Evolutionary conservation across 2,888 invertebrate genomes (phyloP), one percentile per base, ranked within the genome.

Genomic region (Sphaeridia pumilis): DNA sequence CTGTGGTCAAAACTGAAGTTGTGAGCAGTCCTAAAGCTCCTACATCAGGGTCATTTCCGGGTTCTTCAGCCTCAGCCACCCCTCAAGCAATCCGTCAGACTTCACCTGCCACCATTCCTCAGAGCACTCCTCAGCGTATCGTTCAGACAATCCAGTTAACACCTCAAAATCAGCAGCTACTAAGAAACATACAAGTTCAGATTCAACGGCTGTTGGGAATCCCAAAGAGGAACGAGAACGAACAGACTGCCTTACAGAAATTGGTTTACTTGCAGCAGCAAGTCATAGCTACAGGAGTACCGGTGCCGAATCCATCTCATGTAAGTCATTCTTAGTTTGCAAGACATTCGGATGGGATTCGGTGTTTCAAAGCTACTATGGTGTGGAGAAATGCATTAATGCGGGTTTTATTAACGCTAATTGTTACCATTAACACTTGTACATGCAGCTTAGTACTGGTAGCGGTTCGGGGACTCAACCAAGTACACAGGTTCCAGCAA

Each of bases 141-240:
- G 79, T 83, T 49, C 83, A 82, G 67, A 82, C 82, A 10, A 83
- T 84, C 60, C 83, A 83, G 65, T 69, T 84, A 46, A 82, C 82
- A 17, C 79, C 81, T 12, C 82, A 83, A 65, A 83, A 83, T 66
- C 83, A 84, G 67, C 79, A 79, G 67, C 72, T 79, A 5, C 51
- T 65, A 20, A 54, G 63, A 12, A 61, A 63, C 49, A 65, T 65
- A 43, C 65, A 65, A 53, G 38, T 55, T 24, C 65, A 65, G 54
- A 63, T 65, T 44, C 46, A 55, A 38, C 55, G 60, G 55, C 52
- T 65, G 14, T 46, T 59, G 28, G 52, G 61, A n/a, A 41, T 63
- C 7, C 57, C 63, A 4, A 54, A 50, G 38, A 21, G 65, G 35
- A 63, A 56, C 51, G 65, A 65, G 45, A 52, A 50, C 7, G 65